Evolutionary conservation across 2,888 invertebrate genomes (phyloP).

Genomic region (Azorinus chamasolen): DNA sequence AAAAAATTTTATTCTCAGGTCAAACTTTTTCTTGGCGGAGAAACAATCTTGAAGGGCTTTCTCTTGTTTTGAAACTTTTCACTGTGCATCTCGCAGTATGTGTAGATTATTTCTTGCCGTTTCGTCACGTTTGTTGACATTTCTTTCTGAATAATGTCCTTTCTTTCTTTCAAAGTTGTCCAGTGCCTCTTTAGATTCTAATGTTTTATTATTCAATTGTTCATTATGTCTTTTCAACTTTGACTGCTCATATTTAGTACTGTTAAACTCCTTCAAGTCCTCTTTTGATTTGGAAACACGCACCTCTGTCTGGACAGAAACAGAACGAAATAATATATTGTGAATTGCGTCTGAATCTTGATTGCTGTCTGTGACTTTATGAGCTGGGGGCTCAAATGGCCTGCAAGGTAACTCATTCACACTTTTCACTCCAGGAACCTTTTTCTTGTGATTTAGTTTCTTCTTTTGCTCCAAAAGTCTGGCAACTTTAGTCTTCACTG

Average conservation of each 20-base stretch:
- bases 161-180: background rate
- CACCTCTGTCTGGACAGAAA: background rate
- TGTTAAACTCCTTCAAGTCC: background rate
- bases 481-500: background rate
- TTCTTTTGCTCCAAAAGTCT: background rate
- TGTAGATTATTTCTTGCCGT: constrained; percentile 6
- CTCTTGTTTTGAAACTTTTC: too few relatives aligned
- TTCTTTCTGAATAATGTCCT: constrained; percentile 15
- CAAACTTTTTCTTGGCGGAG: background rate
- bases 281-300: background rate
- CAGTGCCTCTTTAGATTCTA: background rate
- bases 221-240: background rate
- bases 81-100: background rate
- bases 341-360: background rate
- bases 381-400: background rate
- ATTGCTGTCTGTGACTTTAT: background rate
- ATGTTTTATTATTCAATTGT: background rate
- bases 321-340: background rate
- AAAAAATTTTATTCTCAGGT: too few relatives aligned
- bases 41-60: background rate
- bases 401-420: background rate
- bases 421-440: background rate
- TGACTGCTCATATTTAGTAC: background rate
- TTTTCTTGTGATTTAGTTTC: background rate
- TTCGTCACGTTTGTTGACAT: constrained; percentile 18